Evolutionary conservation across 2,797 vertebrate genomes (phyloP).

Genomic region (Schizopygopsis malacanthus): DNA sequence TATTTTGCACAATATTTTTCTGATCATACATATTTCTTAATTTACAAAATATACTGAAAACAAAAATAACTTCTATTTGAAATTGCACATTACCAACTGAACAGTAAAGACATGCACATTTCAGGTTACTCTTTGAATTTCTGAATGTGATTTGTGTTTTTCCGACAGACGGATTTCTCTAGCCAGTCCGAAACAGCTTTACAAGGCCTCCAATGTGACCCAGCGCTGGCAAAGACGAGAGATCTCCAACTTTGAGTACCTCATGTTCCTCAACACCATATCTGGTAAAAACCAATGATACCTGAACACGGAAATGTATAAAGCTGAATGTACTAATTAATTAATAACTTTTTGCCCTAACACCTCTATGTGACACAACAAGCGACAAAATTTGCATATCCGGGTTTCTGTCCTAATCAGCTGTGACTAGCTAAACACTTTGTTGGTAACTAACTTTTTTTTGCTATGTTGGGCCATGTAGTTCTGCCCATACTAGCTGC

Average conservation of each 20-base stretch:
- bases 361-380: not conserved
- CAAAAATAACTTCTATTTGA: not conserved
- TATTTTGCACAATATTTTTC: not conserved
- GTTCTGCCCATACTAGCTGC: not conserved
- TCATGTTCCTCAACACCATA: conserved; percentile 63
- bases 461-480: not conserved
- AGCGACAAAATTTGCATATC: not conserved
- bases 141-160: not conserved
- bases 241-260: conserved; percentile 92
- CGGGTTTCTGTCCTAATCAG: not conserved
- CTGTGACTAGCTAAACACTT: not conserved
- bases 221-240: conserved; percentile 98
- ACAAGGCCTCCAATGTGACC: conserved; percentile 96
- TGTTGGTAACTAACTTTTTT: too few relatives aligned
- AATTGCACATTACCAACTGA: not conserved
- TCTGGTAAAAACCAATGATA: conserved; percentile 45
- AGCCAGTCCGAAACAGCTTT: conserved; percentile 93
- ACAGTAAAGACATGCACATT: not conserved
- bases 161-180: conserved; percentile 89
- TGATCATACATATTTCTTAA: not conserved
- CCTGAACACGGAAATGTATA: not conserved
- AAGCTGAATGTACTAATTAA: not conserved
- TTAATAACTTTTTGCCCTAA: not conserved
- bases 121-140: not conserved
- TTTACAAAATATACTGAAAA: not conserved